A percentile compares a stretch with the other conserved stretches of the same genome.
Conservation (phyloP, 1,140 invertebrate species). For the Achroia grisella region DNA sequence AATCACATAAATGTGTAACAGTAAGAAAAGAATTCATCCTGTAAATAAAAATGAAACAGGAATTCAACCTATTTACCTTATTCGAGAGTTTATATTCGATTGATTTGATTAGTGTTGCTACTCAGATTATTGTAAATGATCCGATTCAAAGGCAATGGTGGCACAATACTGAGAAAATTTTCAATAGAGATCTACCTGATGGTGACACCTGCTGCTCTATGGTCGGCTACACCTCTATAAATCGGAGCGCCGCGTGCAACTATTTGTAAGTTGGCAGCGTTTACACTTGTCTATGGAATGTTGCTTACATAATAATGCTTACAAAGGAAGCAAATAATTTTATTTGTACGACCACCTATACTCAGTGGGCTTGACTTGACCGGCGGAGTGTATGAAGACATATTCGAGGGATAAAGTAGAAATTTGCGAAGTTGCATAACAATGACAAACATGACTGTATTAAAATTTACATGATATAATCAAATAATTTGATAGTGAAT, state of each 20-base stretch:
- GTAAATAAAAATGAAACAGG: too few species aligned
- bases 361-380: neutral
- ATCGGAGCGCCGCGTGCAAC: constrained; percentile 51
- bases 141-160: constrained; percentile 34
- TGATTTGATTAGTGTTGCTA: too few species aligned
- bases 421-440: too few species aligned
- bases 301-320: neutral
- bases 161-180: constrained; percentile 29
- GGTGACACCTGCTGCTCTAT: constrained; percentile 46
- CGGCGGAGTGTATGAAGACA: too few species aligned
- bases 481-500: too few species aligned
- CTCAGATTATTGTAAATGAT: constrained; percentile 18
- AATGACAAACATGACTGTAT: too few species aligned
- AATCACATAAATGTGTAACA: too few species aligned
- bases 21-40: too few species aligned
- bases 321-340: neutral
- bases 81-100: too few species aligned
- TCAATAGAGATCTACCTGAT: constrained; percentile 53
- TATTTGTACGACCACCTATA: neutral
- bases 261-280: constrained; percentile 12
- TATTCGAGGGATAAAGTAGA: too few species aligned
- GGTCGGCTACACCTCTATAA: constrained; percentile 16
- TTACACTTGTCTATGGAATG: constrained; percentile 12
- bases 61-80: too few species aligned
- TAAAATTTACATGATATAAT: too few species aligned